These are phyloP conservation scores for Oryzias sinensis DNA, from an alignment of 2,797 vertebrate genomes.

Conservation along the genomic window DNA sequence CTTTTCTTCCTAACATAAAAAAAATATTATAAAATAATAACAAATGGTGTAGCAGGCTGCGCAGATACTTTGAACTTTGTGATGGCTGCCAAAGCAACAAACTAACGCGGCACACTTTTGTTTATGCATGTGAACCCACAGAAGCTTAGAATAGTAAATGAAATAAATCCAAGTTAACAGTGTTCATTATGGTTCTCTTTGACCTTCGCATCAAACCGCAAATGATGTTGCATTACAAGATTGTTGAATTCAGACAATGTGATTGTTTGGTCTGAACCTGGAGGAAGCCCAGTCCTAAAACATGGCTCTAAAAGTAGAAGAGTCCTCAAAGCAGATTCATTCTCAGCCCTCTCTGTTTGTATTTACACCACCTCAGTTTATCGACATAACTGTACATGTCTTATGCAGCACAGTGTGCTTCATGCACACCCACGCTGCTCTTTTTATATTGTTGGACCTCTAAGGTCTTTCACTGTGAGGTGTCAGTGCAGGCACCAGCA, in stretches of 20 bases:
- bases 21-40: not conserved
- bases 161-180: not conserved
- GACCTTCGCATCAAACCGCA: constrained; percentile 5
- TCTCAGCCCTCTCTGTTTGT: constrained; percentile 62
- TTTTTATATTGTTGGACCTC: constrained; percentile 65
- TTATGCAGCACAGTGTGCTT: constrained; percentile 37
- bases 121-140: not conserved
- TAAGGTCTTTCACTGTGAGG: constrained; percentile 58
- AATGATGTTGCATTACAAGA: not conserved
- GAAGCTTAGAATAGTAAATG: not conserved
- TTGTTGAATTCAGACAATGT: not conserved
- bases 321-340: constrained; percentile 30
- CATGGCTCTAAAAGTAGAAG: constrained; percentile 15
- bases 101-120: not conserved
- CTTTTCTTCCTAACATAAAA: not conserved
- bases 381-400: constrained; percentile 64
- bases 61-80: not conserved
- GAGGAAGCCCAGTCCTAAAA: constrained; percentile 27
- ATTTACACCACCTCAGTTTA: constrained; percentile 65
- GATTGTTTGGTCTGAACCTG: not conserved
- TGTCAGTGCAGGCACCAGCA: constrained; percentile 42
- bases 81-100: constrained; percentile 1
- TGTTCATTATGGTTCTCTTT: constrained; percentile 2
- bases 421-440: constrained; percentile 45
- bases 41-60: not conserved